Percentiles rank a stretch among this genome's conserved stretches.
Conservation (phyloP, 2,113 vertebrate species). For the Fukomys damarensis region DNA sequence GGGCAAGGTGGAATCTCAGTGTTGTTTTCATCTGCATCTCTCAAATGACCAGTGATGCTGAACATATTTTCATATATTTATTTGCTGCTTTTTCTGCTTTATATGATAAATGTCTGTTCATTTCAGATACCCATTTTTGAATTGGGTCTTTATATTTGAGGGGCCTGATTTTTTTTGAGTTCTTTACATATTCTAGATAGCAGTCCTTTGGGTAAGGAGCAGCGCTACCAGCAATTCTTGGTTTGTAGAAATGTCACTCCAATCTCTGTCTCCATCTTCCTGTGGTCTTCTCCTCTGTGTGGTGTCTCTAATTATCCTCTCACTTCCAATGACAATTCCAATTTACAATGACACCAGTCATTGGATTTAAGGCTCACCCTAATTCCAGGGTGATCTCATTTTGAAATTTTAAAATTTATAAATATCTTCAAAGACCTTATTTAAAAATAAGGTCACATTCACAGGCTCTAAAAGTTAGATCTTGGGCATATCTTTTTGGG, state of each 20-base stretch:
- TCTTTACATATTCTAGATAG: too few species aligned
- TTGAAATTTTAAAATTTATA: background rate
- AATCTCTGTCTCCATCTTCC: background rate
- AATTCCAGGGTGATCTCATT: background rate
- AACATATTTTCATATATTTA: too few species aligned
- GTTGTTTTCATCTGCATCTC: too few species aligned
- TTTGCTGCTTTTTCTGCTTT: too few species aligned
- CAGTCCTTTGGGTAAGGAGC: too few species aligned
- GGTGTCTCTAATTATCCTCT: background rate
- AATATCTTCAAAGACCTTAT: background rate
- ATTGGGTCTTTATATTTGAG: too few species aligned
- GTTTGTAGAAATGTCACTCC: background rate
- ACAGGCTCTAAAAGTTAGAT: background rate
- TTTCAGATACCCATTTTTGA: too few species aligned
- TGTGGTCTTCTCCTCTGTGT: background rate
- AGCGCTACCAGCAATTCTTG: background rate
- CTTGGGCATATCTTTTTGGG: background rate
- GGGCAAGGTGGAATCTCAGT: too few species aligned
- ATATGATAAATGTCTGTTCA: too few species aligned
- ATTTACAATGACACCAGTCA: background rate
- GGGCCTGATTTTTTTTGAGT: too few species aligned
- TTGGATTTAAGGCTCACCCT: background rate
- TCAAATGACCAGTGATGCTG: too few species aligned
- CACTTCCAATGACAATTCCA: too few species aligned
- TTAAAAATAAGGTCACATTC: slow-evolving; percentile 2